Evolutionary conservation across 2,797 vertebrate genomes (phyloP).

Genomic region (Vireo griseus): DNA sequence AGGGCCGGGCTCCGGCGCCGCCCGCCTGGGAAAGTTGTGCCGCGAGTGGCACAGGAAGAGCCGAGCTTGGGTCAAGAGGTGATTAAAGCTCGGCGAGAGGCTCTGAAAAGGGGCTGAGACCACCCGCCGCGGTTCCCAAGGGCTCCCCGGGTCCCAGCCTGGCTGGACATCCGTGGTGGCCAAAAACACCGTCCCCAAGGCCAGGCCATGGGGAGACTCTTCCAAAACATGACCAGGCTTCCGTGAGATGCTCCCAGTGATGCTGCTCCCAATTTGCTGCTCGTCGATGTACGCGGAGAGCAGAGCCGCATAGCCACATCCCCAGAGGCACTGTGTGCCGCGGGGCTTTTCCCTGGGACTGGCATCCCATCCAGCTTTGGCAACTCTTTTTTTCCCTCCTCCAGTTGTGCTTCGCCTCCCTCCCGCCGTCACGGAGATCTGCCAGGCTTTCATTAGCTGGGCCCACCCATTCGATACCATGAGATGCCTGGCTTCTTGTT

Average conservation of each 20-base stretch:
- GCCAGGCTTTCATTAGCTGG: neutral
- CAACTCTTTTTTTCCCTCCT: neutral
- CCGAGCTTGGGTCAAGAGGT: neutral
- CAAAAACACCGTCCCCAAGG: neutral
- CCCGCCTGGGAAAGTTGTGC: conserved; percentile 14
- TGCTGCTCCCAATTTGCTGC: neutral
- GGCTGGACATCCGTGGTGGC: neutral
- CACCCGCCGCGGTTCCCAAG: neutral
- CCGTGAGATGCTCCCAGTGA: neutral
- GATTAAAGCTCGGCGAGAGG: neutral
- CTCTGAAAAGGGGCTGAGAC: neutral
- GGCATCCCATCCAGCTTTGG: neutral
- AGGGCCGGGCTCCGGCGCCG: neutral
- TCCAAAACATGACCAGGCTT: neutral
- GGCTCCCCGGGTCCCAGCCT: neutral
- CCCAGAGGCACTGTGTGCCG: fast-evolving
- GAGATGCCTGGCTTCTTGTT: neutral
- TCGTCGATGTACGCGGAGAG: neutral
- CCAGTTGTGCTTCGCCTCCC: neutral
- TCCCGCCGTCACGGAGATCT: neutral
- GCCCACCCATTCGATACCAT: neutral
- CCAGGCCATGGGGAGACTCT: neutral
- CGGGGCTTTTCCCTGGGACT: neutral
- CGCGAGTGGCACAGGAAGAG: neutral
- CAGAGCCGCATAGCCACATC: fast-evolving